phyloP scores from a whole-genome alignment of 1,140 invertebrate species.

The Atta cephalotes region DNA sequence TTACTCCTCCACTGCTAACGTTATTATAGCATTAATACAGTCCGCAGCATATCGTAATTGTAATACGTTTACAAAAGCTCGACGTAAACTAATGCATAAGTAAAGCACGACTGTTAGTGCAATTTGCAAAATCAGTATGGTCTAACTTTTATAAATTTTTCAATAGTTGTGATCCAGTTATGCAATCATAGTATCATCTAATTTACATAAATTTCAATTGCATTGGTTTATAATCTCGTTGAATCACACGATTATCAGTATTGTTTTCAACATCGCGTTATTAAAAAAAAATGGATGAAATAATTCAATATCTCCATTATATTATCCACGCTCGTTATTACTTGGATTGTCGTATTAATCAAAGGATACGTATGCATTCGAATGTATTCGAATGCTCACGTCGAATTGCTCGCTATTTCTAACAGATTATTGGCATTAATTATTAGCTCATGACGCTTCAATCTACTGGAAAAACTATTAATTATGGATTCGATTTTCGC shows the following conservation, averaged over 20 bases:
- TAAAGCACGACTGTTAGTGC: neutral
- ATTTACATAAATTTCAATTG: constrained; percentile 35
- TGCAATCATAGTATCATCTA: neutral
- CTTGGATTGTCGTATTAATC: constrained; percentile 55
- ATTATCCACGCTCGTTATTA: constrained; percentile 9
- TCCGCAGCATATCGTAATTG: constrained; percentile 39
- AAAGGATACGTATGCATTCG: constrained; percentile 41
- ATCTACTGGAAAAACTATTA: constrained; percentile 57
- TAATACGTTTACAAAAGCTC: constrained; percentile 34
- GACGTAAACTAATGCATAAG: constrained; percentile 6
- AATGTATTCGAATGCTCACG: neutral
- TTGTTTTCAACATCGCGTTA: neutral
- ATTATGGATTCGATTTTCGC: constrained; percentile 51
- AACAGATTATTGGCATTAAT: constrained; percentile 61
- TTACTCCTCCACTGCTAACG: constrained; percentile 32
- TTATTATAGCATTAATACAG: constrained; percentile 55
- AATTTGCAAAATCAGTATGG: constrained; percentile 36
- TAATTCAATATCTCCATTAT: neutral
- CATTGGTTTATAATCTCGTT: constrained; percentile 6
- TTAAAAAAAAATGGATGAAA: constrained; percentile 25
- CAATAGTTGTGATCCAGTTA: constrained; percentile 11
- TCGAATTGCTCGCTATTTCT: constrained; percentile 21
- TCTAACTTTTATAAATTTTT: constrained; percentile 38
- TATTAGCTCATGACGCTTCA: constrained; percentile 60
- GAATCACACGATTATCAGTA: neutral